Evolutionary conservation across 2,888 invertebrate genomes (phyloP).

Genomic region (Noctua comes): DNA sequence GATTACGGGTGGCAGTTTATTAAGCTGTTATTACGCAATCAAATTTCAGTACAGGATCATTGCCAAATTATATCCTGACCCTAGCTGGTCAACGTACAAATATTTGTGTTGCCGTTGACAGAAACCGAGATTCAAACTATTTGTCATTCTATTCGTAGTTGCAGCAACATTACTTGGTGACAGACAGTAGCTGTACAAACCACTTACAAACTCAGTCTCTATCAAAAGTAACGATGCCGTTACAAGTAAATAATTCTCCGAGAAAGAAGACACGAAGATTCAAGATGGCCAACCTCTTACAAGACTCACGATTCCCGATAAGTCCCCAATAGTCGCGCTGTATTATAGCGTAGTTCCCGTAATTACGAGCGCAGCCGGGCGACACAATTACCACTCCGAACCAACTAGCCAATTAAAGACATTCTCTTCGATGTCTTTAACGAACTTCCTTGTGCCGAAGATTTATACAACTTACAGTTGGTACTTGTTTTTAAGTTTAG

Average conservation of each 20-base stretch:
- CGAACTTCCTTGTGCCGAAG: constrained; percentile 40
- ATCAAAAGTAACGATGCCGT: not conserved
- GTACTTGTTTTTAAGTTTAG: constrained; percentile 42
- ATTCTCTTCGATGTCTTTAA: constrained; percentile 51
- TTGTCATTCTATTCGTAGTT: not conserved
- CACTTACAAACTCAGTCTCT: too few species aligned
- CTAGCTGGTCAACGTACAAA: not conserved
- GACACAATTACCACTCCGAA: constrained; percentile 57
- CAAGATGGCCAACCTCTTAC: not conserved
- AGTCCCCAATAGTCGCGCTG: constrained; percentile 36
- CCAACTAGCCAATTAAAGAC: constrained; percentile 62
- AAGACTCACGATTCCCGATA: constrained; percentile 31
- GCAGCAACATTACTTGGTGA: not conserved
- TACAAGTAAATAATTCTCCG: not conserved
- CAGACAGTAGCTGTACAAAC: not conserved
- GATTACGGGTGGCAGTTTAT: not conserved
- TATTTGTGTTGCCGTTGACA: not conserved
- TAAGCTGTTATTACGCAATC: not conserved
- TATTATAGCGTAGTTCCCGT: constrained; percentile 39
- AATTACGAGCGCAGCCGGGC: constrained; percentile 44
- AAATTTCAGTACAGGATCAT: not conserved
- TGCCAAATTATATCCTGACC: not conserved
- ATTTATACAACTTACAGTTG: constrained; percentile 46
- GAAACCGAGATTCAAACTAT: not conserved
- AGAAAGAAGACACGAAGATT: not conserved